Evolutionary conservation across 2,888 invertebrate genomes (phyloP).

Genomic region (Coelopa pilipes): DNA sequence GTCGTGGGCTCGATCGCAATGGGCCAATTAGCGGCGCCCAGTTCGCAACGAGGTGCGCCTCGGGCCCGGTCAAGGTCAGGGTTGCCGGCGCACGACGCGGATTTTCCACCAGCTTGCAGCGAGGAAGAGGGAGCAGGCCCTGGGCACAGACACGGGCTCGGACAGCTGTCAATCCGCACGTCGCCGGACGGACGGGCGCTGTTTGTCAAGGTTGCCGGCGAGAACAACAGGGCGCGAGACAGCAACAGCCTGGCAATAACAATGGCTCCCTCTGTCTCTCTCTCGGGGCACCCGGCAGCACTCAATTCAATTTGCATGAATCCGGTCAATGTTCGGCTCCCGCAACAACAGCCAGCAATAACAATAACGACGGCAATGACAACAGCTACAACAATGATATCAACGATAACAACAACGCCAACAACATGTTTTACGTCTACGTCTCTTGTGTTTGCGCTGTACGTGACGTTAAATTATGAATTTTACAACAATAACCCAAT

Average conservation of each 20-base stretch:
- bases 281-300: background rate
- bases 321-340: conserved; percentile 10
- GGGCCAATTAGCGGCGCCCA: no score
- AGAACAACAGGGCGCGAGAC: background rate
- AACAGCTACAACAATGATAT: no score
- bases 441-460: background rate
- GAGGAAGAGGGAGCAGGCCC: background rate
- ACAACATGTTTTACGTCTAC: conserved; percentile 2
- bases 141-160: no score
- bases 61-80: background rate
- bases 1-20: no score
- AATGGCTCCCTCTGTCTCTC: background rate
- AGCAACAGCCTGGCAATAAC: background rate
- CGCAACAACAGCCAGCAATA: background rate
- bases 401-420: background rate
- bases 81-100: conserved; percentile 1
- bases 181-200: background rate
- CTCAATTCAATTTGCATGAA: conserved; percentile 17
- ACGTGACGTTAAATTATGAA: conserved; percentile 15
- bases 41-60: conserved; percentile 3
- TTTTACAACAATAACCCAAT: background rate
- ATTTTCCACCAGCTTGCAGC: background rate
- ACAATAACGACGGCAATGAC: background rate
- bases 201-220: conserved; percentile 5
- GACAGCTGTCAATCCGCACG: background rate